A percentile compares a stretch with the other conserved stretches of the same genome.
Conservation (phyloP, 1,140 invertebrate species). For the Asobara japonica region DNA sequence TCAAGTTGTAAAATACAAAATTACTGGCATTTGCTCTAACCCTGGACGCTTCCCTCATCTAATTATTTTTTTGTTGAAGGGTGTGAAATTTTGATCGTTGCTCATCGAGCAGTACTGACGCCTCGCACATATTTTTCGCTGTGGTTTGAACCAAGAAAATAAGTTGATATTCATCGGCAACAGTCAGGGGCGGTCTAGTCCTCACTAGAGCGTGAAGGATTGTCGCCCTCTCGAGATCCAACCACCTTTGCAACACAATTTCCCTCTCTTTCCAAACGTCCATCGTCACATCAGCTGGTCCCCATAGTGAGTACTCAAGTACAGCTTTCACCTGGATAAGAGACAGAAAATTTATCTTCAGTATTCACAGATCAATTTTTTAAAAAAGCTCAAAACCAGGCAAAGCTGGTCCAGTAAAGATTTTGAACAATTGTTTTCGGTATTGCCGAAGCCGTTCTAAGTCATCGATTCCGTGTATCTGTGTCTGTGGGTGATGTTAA, state of each 20-base stretch:
- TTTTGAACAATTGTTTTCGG: not conserved
- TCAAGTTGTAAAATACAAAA: too few relatives aligned
- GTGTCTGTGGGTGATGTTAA: too few relatives aligned
- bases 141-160: conserved; percentile 84
- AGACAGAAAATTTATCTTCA: too few relatives aligned
- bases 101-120: conserved; percentile 73
- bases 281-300: conserved; percentile 78
- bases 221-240: conserved; percentile 84
- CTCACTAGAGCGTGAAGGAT: conserved; percentile 81
- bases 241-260: conserved; percentile 79
- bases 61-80: conserved; percentile 8
- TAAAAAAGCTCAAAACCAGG: too few relatives aligned
- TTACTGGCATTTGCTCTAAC: too few relatives aligned
- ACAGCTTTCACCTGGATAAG: conserved; percentile 73
- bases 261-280: conserved; percentile 76
- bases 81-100: conserved; percentile 27
- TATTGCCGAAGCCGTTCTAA: conserved; percentile 7
- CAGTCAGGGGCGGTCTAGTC: conserved; percentile 76
- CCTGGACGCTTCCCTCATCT: too few relatives aligned
- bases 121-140: conserved; percentile 81
- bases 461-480: too few relatives aligned
- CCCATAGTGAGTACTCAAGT: conserved; percentile 86
- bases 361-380: too few relatives aligned
- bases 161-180: conserved; percentile 82
- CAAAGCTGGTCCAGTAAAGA: not conserved